Base-by-base conservation (phyloP, 2,797 vertebrate genomes). In the Propithecus deckenii region DNA sequence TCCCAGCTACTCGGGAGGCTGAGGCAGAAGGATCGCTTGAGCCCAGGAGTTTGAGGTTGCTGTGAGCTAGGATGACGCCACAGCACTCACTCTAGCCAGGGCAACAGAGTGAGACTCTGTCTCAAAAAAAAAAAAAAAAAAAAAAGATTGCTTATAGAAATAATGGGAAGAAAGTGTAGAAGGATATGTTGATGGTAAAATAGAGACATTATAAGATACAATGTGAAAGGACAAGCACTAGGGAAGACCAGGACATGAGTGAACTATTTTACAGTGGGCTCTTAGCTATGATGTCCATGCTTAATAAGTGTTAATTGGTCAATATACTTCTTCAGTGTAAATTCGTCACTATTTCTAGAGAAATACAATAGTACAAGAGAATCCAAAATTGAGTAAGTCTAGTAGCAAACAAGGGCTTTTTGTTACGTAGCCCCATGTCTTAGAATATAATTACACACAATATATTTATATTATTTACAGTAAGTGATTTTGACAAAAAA, bases 401-500 rank as follows among this genome's bases (percentile, higher is more conserved):
- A 32, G 35, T 23, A 93, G 46, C 30, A 85, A 71, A 67, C 22
- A 75, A 55, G 9, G 41, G 23, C 15, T 43, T 61, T 65, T 94
- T 91, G 1, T 84, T 59, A 28, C 48, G 5, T 72, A 71, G 72
- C 7, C 22, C 3, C 17, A 25, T 72, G 12, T 71, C 80, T 88
- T 87, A 1, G 15, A 63, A 65, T 52, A 23, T 17, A 89, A 25
- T 72, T 83, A 63, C 3, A 46, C 85, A 4, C 59, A 94, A 78
- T 72, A 23, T 76, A 50, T 50, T 89, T 89, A 30, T 83, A 65
- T 75, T 75, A 65, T 93, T 81, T 86, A 63, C 14, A 35, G 18
- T 93, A 23, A 65, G 48, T 61, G 15, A 72, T 95, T 96, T 93
- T 52, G 17, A 83, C 14, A 35, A 25, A 94, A 94, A 86, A 38